These are phyloP conservation scores for Falco novaeseelandiae DNA, from an alignment of 2,797 vertebrate genomes.

Conservation along the genomic window DNA sequence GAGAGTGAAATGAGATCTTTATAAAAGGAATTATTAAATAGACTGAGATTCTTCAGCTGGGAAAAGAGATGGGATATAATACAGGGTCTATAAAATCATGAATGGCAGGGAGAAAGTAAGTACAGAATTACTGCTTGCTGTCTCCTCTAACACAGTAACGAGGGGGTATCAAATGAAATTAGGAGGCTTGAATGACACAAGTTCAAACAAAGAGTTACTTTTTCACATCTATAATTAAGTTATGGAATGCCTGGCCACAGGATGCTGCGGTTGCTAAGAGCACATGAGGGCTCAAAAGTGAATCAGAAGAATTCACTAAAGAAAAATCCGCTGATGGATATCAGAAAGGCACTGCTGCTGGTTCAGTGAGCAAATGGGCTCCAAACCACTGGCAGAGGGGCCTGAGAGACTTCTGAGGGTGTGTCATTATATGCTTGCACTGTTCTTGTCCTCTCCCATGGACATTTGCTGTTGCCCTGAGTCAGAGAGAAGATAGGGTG, in stretches of 20 bases:
- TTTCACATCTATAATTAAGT: conserved; percentile 31
- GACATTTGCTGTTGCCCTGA: not conserved
- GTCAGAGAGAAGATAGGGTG: not conserved
- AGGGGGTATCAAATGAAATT: conserved; percentile 20
- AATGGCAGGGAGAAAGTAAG: conserved; percentile 21
- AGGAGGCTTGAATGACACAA: conserved; percentile 29
- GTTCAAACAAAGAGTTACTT: conserved; percentile 50
- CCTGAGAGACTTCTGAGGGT: not conserved
- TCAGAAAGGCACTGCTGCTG: not conserved
- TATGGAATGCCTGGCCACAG: conserved; percentile 26
- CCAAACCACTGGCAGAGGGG: not conserved
- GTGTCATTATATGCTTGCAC: not conserved
- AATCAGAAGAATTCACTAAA: not conserved
- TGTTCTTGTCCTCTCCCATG: not conserved
- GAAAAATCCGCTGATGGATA: not conserved
- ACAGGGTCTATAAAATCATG: not conserved
- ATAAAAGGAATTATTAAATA: conserved; percentile 39
- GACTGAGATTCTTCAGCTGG: conserved; percentile 1
- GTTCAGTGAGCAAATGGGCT: not conserved
- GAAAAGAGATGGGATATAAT: not conserved
- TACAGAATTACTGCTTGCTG: conserved; percentile 19
- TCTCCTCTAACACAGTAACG: not conserved
- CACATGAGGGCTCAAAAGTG: not conserved
- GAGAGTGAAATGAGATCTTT: conserved; percentile 14
- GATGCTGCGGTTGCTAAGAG: conserved; percentile 3